Evolutionary conservation across 1,140 invertebrate genomes (phyloP).

Genomic region (Bactericera cockerelli): DNA sequence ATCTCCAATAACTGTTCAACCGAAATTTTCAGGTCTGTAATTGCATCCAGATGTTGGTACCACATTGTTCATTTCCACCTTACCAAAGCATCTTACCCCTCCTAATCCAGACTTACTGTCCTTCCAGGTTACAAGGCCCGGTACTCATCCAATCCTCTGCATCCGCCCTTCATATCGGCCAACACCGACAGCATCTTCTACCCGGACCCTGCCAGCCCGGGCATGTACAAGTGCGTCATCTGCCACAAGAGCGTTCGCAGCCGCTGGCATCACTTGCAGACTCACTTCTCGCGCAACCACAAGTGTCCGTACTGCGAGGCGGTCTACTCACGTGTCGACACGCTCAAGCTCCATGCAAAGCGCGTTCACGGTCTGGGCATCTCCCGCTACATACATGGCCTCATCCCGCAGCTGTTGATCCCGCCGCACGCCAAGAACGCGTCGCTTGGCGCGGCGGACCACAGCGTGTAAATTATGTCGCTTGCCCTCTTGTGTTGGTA

Average conservation of each 20-base stretch:
- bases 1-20: too few relatives aligned
- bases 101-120: too few relatives aligned
- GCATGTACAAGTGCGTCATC: constrained; percentile 39
- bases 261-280: constrained; percentile 73
- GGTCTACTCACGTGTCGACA: constrained; percentile 71
- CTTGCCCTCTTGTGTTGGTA: too few relatives aligned
- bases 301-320: constrained; percentile 68
- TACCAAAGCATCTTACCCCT: too few relatives aligned
- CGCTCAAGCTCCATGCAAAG: constrained; percentile 22
- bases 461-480: too few relatives aligned
- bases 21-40: too few relatives aligned
- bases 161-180: not conserved
- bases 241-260: constrained; percentile 74
- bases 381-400: constrained; percentile 17
- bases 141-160: not conserved
- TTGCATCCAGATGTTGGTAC: too few relatives aligned
- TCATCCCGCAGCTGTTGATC: constrained; percentile 7
- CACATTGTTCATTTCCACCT: too few relatives aligned
- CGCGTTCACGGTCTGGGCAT: constrained; percentile 18
- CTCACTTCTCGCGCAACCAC: constrained; percentile 58
- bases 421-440: not conserved
- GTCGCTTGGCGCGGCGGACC: not conserved
- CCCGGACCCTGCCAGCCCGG: constrained; percentile 17
- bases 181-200: constrained; percentile 19
- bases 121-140: not conserved